Base-by-base conservation (phyloP, 2,113 vertebrate species). In the Bubalus kerabau region DNA sequence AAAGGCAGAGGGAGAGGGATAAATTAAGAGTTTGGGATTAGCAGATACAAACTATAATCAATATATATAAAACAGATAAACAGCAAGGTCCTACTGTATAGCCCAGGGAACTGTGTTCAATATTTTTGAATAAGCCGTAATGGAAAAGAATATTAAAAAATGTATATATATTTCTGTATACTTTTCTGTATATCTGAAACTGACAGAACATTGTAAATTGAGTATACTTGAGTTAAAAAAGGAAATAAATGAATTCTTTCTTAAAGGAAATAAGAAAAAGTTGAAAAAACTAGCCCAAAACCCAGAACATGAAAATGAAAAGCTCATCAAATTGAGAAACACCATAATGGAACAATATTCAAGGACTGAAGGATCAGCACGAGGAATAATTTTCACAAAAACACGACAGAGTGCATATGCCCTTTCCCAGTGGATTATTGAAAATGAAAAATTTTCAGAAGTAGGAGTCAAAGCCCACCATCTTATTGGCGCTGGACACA, bases 361-460 rank as follows among this genome's bases (percentile, higher is more conserved):
- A 2, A 99, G 82, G 97, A 99, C 98, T 43, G 50, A 95, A 3
- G 82, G 98, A 43, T 71, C 96, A 46, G 98, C 99, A 16, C 98
- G 99, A 95, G 99, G 99, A 93, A 99, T 99, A 88, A 99, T 99
- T 98, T 99, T 99, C 98, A 99, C 99, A 83, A 99, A 99, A 98
- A 99, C 99, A 7, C 99, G 99, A 6, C 99, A 98, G 95, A 99
- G 99, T 57, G 99, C 99, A 50, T 99, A 99, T 57, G 99, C 99
- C 86, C 99, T 99, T 6, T 99, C 97, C 85, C 99, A 99, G 93
- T 99, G 99, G 99, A 99, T 99, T 97, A 98, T 98, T 87, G 99
- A 99, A 96, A 99, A 99, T 97, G 93, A 99, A 74, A 99, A 99
- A 98, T 99, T 99, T 98, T 98, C 98, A 62, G 99, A 99, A 94